Base-by-base conservation (phyloP, 1,140 invertebrate genomes). In the Mya arenaria region DNA sequence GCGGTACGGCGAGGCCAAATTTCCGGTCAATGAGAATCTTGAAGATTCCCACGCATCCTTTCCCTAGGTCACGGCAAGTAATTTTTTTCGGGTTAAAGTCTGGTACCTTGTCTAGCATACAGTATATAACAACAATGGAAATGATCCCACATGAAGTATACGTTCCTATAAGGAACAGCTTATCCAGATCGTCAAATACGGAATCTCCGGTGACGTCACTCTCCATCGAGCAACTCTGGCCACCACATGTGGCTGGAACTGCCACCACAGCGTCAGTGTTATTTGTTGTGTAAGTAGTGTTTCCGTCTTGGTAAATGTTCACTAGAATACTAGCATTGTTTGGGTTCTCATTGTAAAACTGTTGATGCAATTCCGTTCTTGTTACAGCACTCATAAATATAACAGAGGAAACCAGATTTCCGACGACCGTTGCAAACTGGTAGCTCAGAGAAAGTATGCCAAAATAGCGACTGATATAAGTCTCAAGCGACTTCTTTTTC, bases 401-500 rank as follows among this genome's bases (percentile, higher is more conserved):
- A 5, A 90, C 23, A 6, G 88, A 90, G 1, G 88, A 75, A 30
- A 87, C 85, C 5, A 90, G 71, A 60, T 88, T 89, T 4, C 88
- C 88, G 13, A 88, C 36, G 39, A 91, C 84, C 56, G 88, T 86
- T 30, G 85, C 83, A 3, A 83, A 68, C 60, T 89, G 88, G 48
- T 83, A 86, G 48, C 86, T 79, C 15, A 90, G 69, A 69, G 85
- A 88, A 58, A 90, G 89, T 37, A 89, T 83, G 10, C 89, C 89
- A 80, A 89, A 89, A 58, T 86, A 91, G n/a, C 81, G 82, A 39
- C 84, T 88, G 13, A 86, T 81, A 1, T 88, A 82, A 41, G 77
- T 60, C 17, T 86, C 86, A 10, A 86, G 74, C 10, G 69, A 65
- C 30, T 86, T 68, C 1, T 77, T 65, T 32, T 79, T 86, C 28